Conservation (phyloP, 2,888 invertebrate species). For the Sepioteuthis lessoniana region DNA sequence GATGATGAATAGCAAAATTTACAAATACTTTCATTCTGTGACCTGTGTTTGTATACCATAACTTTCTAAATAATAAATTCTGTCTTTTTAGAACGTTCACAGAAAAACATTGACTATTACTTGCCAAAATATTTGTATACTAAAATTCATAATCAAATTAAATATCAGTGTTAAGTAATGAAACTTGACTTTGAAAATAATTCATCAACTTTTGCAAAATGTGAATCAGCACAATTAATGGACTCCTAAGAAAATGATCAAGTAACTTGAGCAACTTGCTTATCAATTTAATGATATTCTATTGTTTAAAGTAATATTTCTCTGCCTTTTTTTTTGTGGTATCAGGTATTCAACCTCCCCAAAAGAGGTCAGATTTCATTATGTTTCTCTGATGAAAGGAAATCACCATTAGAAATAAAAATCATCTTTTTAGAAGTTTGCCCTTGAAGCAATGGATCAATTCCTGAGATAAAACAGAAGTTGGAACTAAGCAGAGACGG, state of each 20-base stretch:
- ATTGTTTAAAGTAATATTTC: not conserved
- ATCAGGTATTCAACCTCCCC: not conserved
- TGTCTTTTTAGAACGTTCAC: too few relatives aligned
- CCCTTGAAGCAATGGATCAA: not conserved
- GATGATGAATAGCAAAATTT: too few relatives aligned
- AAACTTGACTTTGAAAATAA: too few relatives aligned
- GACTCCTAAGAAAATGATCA: not conserved
- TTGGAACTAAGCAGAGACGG: not conserved
- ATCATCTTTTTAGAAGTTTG: not conserved
- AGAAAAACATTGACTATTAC: too few relatives aligned
- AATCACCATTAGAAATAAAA: not conserved
- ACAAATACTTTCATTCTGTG: too few relatives aligned
- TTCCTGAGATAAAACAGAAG: not conserved
- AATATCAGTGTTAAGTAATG: too few relatives aligned
- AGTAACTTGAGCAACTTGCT: not conserved
- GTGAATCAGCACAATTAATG: not conserved
- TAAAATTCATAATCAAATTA: too few relatives aligned
- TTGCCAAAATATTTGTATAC: too few relatives aligned
- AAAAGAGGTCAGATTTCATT: not conserved
- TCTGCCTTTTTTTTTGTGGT: not conserved
- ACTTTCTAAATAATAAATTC: too few relatives aligned
- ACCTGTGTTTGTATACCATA: too few relatives aligned
- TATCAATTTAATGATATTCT: not conserved
- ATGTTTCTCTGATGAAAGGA: not conserved
- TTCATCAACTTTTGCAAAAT: not conserved